These are phyloP conservation scores for Chymomyza fuscimana DNA, from an alignment of 2,888 invertebrate species.

Conservation along the genomic window DNA sequence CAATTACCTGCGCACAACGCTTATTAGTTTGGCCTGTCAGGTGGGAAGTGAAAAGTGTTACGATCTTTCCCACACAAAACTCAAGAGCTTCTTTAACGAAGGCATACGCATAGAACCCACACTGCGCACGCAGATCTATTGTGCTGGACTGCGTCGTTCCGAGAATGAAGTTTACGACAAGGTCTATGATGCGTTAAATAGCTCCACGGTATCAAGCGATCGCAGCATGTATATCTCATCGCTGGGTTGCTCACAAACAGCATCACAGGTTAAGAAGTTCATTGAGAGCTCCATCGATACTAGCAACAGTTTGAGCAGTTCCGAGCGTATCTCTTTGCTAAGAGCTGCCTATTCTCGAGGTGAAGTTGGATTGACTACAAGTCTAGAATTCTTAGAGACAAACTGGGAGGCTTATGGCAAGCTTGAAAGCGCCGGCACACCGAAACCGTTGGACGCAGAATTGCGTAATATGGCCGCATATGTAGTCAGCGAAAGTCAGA, in stretches of 20 bases:
- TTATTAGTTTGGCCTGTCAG: slow-evolving; percentile 74
- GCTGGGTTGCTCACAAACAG: slow-evolving; percentile 83
- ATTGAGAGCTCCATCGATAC: slow-evolving; percentile 58
- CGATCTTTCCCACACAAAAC: slow-evolving; percentile 55
- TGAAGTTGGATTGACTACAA: slow-evolving; percentile 79
- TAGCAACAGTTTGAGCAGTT: slow-evolving; percentile 38
- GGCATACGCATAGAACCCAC: slow-evolving; percentile 58
- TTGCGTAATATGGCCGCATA: slow-evolving; percentile 53
- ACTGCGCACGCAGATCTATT: slow-evolving; percentile 63
- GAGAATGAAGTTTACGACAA: slow-evolving; percentile 83
- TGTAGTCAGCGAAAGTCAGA: slow-evolving; percentile 55
- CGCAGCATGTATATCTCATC: slow-evolving; percentile 82
- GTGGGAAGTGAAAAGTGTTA: slow-evolving; percentile 69
- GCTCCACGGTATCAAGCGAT: slow-evolving; percentile 81
- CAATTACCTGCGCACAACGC: slow-evolving; percentile 68
- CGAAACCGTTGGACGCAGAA: slow-evolving; percentile 56
- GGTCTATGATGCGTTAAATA: slow-evolving; percentile 81
- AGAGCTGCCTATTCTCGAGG: slow-evolving; percentile 51
- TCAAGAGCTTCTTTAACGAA: slow-evolving; percentile 43
- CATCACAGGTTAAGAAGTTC: slow-evolving; percentile 81
- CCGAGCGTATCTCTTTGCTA: slow-evolving; percentile 59
- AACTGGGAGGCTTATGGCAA: slow-evolving; percentile 73
- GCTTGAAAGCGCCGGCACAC: slow-evolving; percentile 21
- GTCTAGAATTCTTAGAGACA: slow-evolving; percentile 80
- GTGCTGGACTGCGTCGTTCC: slow-evolving; percentile 69